These are phyloP conservation scores for Zeus faber DNA, from an alignment of 2,113 vertebrate genomes.

Conservation along the genomic window DNA sequence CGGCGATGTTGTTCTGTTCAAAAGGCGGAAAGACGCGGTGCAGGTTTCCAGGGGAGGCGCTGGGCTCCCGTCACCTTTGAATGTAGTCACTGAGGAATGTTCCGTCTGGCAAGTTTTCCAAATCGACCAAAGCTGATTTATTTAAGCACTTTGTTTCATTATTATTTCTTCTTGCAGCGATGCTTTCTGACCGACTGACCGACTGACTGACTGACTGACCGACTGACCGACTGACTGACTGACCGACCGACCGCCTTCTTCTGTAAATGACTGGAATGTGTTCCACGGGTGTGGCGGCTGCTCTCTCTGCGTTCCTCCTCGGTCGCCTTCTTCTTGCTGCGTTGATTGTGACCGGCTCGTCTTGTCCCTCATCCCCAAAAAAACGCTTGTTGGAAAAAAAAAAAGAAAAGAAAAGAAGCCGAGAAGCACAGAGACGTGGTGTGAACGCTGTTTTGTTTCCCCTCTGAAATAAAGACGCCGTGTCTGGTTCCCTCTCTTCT, in stretches of 20 bases:
- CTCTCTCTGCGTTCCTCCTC: slow-evolving; percentile 32
- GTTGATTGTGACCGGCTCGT: slow-evolving; percentile 56
- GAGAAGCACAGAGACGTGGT: slow-evolving; percentile 37
- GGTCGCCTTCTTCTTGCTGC: slow-evolving; percentile 56
- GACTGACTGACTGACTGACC: no score
- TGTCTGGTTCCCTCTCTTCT: slow-evolving; percentile 23
- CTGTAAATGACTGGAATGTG: slow-evolving; percentile 25
- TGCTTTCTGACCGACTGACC: no score
- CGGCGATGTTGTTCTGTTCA: no score
- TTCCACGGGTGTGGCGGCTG: slow-evolving; percentile 9
- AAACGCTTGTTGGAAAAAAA: slow-evolving; percentile 41
- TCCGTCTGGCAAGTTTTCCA: slow-evolving; percentile 19
- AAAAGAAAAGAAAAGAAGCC: slow-evolving; percentile 53
- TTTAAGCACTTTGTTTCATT: slow-evolving; percentile 14
- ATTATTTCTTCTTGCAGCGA: slow-evolving; percentile 9
- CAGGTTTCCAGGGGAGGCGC: background rate
- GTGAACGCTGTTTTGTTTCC: slow-evolving; percentile 71
- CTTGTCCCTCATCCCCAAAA: slow-evolving; percentile 49
- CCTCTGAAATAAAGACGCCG: slow-evolving; percentile 65
- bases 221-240: no score
- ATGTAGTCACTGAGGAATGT: slow-evolving; percentile 54
- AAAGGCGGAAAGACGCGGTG: no score
- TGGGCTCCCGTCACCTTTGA: slow-evolving; percentile 16
- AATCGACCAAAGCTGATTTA: slow-evolving; percentile 44
- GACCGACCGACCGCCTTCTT: no score